Percentiles rank a stretch among this genome's conserved stretches.
Conservation (phyloP, 1,140 invertebrate genomes). For the Apis dorsata region DNA sequence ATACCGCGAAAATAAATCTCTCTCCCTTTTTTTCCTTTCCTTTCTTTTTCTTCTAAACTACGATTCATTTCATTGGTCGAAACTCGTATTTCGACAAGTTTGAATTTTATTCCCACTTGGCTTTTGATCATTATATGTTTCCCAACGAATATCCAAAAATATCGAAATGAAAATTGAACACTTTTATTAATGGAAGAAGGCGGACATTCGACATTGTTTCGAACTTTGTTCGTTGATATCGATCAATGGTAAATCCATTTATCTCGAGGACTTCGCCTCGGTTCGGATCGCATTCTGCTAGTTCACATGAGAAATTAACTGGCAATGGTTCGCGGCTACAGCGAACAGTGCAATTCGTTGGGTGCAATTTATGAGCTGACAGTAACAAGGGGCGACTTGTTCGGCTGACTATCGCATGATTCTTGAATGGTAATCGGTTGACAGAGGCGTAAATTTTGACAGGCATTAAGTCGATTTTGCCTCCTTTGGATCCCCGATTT, state of each 20-base stretch:
- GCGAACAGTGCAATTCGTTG: slow-evolving; percentile 28
- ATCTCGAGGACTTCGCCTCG: neutral
- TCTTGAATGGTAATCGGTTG: slow-evolving; percentile 38
- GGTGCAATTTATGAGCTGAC: slow-evolving; percentile 40
- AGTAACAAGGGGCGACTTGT: slow-evolving; percentile 26
- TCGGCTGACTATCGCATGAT: slow-evolving; percentile 38
- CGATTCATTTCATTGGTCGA: too few species aligned
- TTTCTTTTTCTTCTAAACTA: too few species aligned
- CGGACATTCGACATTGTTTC: too few species aligned
- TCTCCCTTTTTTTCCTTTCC: too few species aligned
- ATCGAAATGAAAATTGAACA: too few species aligned
- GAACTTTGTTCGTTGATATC: too few species aligned
- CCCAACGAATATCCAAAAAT: too few species aligned
- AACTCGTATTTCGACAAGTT: too few species aligned
- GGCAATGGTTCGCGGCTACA: slow-evolving; percentile 36
- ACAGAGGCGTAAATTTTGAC: slow-evolving; percentile 34
- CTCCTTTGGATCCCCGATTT: neutral
- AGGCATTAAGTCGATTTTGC: neutral
- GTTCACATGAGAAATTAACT: slow-evolving; percentile 44
- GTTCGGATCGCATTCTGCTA: slow-evolving; percentile 26
- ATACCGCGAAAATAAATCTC: neutral
- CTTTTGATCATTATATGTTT: too few species aligned
- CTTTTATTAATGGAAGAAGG: too few species aligned
- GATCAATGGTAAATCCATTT: too few species aligned
- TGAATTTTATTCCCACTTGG: too few species aligned